Base-by-base conservation (phyloP, 1,140 invertebrate genomes). In the Aphelinus atriplicis region DNA sequence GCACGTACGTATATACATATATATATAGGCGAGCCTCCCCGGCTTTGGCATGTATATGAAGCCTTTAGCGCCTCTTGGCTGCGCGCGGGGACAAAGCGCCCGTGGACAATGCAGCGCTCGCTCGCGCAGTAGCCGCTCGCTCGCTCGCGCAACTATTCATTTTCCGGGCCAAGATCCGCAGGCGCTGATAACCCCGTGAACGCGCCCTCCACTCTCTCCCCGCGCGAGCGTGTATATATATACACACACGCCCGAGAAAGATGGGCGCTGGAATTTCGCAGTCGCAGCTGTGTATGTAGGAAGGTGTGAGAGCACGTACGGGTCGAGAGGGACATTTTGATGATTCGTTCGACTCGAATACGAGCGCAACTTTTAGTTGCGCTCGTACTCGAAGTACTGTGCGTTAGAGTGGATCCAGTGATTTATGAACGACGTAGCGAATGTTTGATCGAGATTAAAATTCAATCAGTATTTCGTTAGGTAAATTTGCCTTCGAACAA, bases 41-140 rank as follows among this genome's bases (percentile, higher is more conserved):
- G 66, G 45, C 42, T 26, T 74, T 80, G 79, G 79, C 80, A 78
- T 80, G 77, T 81, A 80, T 82, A 80, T 81, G 79, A 81, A 80
- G 81, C 79, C 81, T 82, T 82, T 81, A 81, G 78, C 81, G 79
- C 81, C 81, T 80, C 53, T 26, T 26, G 26, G 26, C 26, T 26
- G 26, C 26, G 26, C 26, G 26, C 26, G 26, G 26, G 76, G 80
- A 82, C 79, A 81, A 81, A 80, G 79, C 77, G 60, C 5, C 62
- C 9, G 26, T 68, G 67, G 75, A 80, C 77, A 78, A 80, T 79
- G 78, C 67, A 55, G 60, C 60, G 26, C n/a, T 7, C 47, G 1
- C 1, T 53, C 4, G 6, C 7, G 7, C 66, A 10, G 46, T 61
- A 70, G 57, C 68, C n/a, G 51, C 26, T 26, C 55, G 26, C 65